Evolutionary conservation across 2,888 invertebrate species (phyloP), one percentile per base, ranked within the genome.

Genomic region (Bombylius major): DNA sequence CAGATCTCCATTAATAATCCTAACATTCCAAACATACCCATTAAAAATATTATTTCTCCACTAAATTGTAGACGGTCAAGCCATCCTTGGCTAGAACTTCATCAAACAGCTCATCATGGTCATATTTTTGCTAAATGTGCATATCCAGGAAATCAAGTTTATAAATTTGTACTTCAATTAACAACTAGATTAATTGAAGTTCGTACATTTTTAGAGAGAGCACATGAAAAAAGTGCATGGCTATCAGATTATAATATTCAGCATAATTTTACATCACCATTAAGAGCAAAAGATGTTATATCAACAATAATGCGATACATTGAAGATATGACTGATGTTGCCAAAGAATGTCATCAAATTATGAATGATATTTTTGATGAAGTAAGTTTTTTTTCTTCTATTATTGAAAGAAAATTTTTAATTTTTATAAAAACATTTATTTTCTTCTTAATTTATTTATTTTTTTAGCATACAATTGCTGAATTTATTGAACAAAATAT

Each of bases 401-500:
- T 11, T 33, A 33, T 12, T 42, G 42, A 31, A 8, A 48, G 31
- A 31, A 32, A 32, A n/a, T 14, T 6, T 44, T 13, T 23, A 23
- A 23, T 23, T 23, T 23, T 23, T 23, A 23, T 23, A 3, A 23
- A 23, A 23, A 23, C 23, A 23, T 39, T 46, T 52, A 1, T 31
- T 53, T 53, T 23, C 34, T 1, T 46, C 9, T 33, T 47, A 8
- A 33, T 33, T 42, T 55, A 44, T 31, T 50, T 45, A 23, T 46
- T 47, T 50, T 58, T 59, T 31, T 50, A 69, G 67, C 66, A 70
- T 51, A 73, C 75, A 23, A 68, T 83, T 53, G 73, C 76, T 0
- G 85, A 85, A 66, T 85, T 84, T 78, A 77, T 84, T 42, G 84
- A 84, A 63, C 83, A 83, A 65, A 76, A 78, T 62, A 77, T 84